Conservation (phyloP, 2,888 invertebrate species). For the Acheta domesticus region DNA sequence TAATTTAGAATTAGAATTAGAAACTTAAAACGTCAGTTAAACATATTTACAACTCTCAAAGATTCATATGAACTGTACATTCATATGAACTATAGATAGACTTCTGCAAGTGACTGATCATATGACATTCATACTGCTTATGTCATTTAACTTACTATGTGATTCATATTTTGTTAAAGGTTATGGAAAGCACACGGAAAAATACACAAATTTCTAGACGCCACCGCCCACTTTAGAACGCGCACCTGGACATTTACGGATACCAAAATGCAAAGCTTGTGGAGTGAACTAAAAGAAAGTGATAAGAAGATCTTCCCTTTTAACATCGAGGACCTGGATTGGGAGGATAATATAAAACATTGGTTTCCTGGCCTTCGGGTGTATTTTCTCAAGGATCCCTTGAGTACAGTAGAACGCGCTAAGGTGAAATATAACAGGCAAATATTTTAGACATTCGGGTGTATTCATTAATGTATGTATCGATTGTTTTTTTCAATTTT, state of each 20-base stretch:
- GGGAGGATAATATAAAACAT: constrained; percentile 21
- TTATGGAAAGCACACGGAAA: constrained; percentile 26
- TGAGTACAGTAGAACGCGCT: constrained; percentile 21
- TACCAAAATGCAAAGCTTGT: constrained; percentile 22
- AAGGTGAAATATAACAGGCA: constrained; percentile 20
- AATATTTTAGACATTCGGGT: not conserved
- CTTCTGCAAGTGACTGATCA: too few species aligned
- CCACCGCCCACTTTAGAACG: constrained; percentile 26
- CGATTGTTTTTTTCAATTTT: too few species aligned
- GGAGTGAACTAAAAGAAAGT: constrained; percentile 18
- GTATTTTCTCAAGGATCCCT: constrained; percentile 23
- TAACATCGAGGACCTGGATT: constrained; percentile 24
- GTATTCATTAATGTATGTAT: too few species aligned
- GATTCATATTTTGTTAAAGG: not conserved
- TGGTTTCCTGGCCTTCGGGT: constrained; percentile 21
- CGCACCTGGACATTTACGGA: constrained; percentile 27
- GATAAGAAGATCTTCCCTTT: constrained; percentile 28
- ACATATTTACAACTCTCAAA: too few species aligned
- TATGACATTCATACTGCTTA: too few species aligned
- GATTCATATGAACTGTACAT: too few species aligned
- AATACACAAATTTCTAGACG: constrained; percentile 29
- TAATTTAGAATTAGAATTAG: too few species aligned
- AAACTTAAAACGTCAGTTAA: too few species aligned
- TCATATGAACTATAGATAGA: too few species aligned
- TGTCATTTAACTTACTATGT: not conserved